Base-by-base conservation (phyloP, 2,888 invertebrate genomes). In the Erebia aethiops region DNA sequence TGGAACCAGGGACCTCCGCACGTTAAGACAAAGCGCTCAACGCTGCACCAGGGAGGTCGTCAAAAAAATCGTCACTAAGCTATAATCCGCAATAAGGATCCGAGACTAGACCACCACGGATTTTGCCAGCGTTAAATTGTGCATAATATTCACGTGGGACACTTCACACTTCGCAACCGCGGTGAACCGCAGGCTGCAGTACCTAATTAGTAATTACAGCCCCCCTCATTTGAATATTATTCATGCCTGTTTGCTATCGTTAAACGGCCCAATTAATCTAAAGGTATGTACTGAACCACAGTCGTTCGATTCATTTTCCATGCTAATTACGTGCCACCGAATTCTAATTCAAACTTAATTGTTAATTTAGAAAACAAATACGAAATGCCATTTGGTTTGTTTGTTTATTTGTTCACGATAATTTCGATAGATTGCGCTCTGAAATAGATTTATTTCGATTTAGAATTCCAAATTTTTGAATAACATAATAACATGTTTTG, bases 311-410 rank as follows among this genome's bases (percentile, higher is more conserved):
- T 69, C 68, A 69, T 71, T 71, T 73, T 67, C 61, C 62, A 66
- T 70, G 35, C 71, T 70, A 72, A 75, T 75, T 75, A 70, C n/a
- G 64, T 68, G 64, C 60, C 70, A 64, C 64, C 70, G 67, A 64
- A 63, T 71, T 66, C 73, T 71, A 71, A 71, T 73, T 67, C 58
- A 67, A 67, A 58, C 69, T 71, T 71, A 72, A 74, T 74, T 74
- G 71, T 69, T 74, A 75, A 75, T 73, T 73, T 73, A 56, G 60
- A 72, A 69, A 49, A 52, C 72, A 74, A 72, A 74, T 58, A 70
- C 62, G 63, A 65, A 66, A 35, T 49, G 35, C 51, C 57, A 51
- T 63, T 63, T 57, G 66, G 8, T 51, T 51, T 63, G 51, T 63
- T 72, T 72, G 52, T 51, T 75, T 65, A 51, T 60, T 64, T 60